Evolutionary conservation across 2,113 vertebrate species (phyloP), one percentile per base, ranked within the genome.

Genomic region (Cygnus buccinator): DNA sequence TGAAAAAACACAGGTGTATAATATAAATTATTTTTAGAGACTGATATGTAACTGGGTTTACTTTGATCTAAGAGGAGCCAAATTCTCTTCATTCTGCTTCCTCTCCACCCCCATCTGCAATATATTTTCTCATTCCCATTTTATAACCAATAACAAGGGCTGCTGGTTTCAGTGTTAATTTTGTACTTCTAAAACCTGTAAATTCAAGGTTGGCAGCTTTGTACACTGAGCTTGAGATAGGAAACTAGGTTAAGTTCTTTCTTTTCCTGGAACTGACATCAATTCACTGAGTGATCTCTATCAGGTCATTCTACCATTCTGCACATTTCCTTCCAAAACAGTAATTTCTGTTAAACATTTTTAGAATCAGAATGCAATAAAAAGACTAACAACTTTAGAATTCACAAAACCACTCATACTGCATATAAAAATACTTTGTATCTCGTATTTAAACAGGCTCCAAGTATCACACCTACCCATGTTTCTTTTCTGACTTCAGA

Each of bases 401-500:
- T 68, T 87, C 23, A 82, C 43, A 61, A 66, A 87, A 31, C 11
- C 44, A 12, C 5, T 73, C 22, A 26, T 46, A 66, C 23, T 7
- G 48, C 11, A 25, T 50, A 50, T 23, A 13, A 50, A 50, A 50
- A 50, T 50, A 50, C 48, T 50, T 25, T 25, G 48, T 23, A 50
- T 25, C 5, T 73, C 22, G 20, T 6, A 17, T 37, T 94, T 77
- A 46, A 63, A 87, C 21, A 73, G 61, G 16, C 71, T 62, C 26
- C 72, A 58, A 6, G 65, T 13, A 66, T 15, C n/a, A 93, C 76
- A 23, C 95, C 63, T 98, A 99, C 98, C 98, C 98, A 99, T 93
- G 98, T 99, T 97, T 98, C 98, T 74, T 98, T 98, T 43, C 97
- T 95, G 20, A 90, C 74, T 90, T 97, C 97, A 85, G 96, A 90